Conservation (phyloP, 2,113 vertebrate genomes). For the Neogobius melanostomus region DNA sequence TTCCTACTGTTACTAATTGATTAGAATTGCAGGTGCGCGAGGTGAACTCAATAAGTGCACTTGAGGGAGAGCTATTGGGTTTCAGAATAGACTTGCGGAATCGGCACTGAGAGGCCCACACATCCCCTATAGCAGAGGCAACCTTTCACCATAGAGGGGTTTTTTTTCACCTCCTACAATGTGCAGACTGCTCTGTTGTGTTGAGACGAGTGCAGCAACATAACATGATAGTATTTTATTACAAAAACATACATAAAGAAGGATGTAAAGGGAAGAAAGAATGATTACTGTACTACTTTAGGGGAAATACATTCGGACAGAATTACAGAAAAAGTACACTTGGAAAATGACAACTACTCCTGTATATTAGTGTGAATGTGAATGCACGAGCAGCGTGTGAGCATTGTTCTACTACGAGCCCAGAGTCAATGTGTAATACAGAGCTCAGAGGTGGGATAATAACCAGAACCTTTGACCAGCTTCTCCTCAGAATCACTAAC, state of each 20-base stretch:
- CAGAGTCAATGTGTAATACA: constrained; percentile 56
- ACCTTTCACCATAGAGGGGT: not conserved
- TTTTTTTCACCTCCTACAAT: constrained; percentile 3
- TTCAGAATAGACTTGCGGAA: constrained; percentile 17
- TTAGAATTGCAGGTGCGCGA: constrained; percentile 46
- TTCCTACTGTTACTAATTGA: constrained; percentile 46
- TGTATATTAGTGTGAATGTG: not conserved
- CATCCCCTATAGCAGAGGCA: constrained; percentile 17
- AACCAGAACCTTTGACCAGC: constrained; percentile 68
- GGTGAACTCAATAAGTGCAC: constrained; percentile 34
- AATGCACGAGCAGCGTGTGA: constrained; percentile 18
- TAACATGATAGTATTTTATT: not conserved
- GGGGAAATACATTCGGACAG: too few species aligned
- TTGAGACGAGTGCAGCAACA: constrained; percentile 10
- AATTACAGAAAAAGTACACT: not conserved
- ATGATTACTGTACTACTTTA: too few species aligned
- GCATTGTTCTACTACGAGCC: constrained; percentile 23
- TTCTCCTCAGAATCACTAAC: constrained; percentile 83
- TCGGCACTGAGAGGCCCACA: constrained; percentile 29
- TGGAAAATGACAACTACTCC: not conserved
- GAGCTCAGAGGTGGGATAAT: constrained; percentile 65
- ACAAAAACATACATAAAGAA: not conserved
- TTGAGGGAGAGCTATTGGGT: constrained; percentile 26
- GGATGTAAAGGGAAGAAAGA: not conserved
- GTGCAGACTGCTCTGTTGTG: constrained; percentile 33